A percentile compares a stretch with the other conserved stretches of the same genome.
Conservation (phyloP, 2,113 vertebrate species). For the Pseudolaguvia tuberculata region DNA sequence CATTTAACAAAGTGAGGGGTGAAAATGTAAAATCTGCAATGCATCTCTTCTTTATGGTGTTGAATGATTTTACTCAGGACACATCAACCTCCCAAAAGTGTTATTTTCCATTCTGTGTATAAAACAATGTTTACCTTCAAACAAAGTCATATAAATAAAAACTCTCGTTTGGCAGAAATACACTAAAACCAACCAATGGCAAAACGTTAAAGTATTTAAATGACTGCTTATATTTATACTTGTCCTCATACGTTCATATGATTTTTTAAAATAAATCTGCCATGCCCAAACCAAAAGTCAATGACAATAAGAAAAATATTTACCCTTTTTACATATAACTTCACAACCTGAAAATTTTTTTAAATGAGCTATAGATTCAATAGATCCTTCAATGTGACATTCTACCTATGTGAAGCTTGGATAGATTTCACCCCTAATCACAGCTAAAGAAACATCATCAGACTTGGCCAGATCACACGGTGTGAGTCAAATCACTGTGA, state of each 20-base stretch:
- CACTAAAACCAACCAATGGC: too few relatives aligned
- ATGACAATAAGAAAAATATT: background rate
- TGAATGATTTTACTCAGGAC: background rate
- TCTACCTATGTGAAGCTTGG: background rate
- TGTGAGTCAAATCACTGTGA: constrained; percentile 5
- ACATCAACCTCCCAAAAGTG: too few relatives aligned
- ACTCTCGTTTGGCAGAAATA: background rate
- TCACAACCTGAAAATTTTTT: background rate
- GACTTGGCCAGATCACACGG: background rate
- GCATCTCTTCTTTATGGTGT: constrained; percentile 13
- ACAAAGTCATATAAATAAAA: background rate
- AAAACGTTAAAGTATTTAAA: too few relatives aligned
- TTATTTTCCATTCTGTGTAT: too few relatives aligned
- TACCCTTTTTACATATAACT: too few relatives aligned
- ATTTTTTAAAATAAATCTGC: too few relatives aligned
- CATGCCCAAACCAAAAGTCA: too few relatives aligned
- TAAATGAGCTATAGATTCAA: background rate
- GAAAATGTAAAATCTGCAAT: constrained; percentile 22
- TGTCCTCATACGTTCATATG: background rate
- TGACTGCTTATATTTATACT: background rate
- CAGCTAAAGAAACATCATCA: background rate
- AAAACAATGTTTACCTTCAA: too few relatives aligned
- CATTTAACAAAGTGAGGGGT: constrained; percentile 27
- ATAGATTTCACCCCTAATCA: constrained; percentile 2
- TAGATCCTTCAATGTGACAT: background rate